These are phyloP conservation scores for Drosophila pseudotalamancana DNA, from an alignment of 2,888 invertebrate genomes.

Conservation along the genomic window DNA sequence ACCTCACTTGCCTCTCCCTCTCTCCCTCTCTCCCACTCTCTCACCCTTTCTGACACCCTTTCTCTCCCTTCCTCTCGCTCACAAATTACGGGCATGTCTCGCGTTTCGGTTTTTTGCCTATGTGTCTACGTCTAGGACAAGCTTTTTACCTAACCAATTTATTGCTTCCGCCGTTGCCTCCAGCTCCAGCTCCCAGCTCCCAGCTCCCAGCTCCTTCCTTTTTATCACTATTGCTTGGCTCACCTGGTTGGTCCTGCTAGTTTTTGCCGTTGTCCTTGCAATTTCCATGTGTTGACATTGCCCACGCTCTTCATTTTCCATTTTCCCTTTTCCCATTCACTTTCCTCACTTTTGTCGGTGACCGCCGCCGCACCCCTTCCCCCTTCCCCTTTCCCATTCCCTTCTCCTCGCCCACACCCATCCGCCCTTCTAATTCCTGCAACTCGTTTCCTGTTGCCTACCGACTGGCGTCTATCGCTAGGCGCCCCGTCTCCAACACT, in stretches of 20 bases:
- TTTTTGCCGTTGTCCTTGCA: slow-evolving; percentile 71
- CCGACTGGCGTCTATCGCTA: slow-evolving; percentile 30
- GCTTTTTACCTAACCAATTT: slow-evolving; percentile 77
- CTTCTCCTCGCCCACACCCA: slow-evolving; percentile 9
- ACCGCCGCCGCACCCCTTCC: slow-evolving; percentile 8
- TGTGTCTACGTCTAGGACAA: slow-evolving; percentile 71
- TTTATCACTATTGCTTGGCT: slow-evolving; percentile 3
- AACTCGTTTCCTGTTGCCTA: slow-evolving; percentile 29
- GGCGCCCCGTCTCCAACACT: neutral
- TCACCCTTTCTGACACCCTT: neutral
- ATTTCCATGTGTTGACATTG: slow-evolving; percentile 76
- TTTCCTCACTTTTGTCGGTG: slow-evolving; percentile 46
- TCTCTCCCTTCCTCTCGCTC: neutral
- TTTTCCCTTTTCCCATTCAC: slow-evolving; percentile 22
- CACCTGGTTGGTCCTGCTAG: slow-evolving; percentile 10
- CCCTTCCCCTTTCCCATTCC: neutral
- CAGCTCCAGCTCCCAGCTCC: neutral
- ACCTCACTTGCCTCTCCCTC: neutral
- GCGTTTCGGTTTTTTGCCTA: slow-evolving; percentile 53
- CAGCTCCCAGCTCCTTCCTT: neutral
- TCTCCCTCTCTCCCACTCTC: neutral
- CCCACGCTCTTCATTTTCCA: slow-evolving; percentile 25
- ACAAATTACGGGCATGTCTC: slow-evolving; percentile 65
- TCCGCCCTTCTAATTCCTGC: slow-evolving; percentile 25
- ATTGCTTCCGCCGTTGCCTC: slow-evolving; percentile 63